Percentiles rank a stretch among this genome's conserved stretches.
Evolutionary conservation across 2,113 vertebrate species (phyloP).

Genomic region (Suncus etruscus): DNA sequence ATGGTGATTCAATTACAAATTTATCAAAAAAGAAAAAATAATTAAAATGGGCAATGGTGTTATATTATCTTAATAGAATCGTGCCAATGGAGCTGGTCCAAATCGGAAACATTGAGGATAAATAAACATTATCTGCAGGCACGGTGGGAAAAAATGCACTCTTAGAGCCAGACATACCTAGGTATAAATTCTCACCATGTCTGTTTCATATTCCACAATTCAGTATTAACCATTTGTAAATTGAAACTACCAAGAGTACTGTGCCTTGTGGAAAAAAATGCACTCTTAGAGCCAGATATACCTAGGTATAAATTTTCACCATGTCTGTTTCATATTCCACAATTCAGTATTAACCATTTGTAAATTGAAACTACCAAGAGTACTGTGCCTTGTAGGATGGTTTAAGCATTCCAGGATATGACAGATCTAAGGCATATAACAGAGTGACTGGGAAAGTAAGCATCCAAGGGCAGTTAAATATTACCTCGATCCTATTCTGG

Average conservation of each 20-base stretch:
- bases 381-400: background rate
- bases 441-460: background rate
- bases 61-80: no score
- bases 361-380: background rate
- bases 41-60: no score
- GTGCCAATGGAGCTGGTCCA: no score
- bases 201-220: background rate
- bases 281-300: background rate
- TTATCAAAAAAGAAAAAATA: no score
- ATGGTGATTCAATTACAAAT: no score
- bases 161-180: background rate
- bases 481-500: background rate
- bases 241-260: no score
- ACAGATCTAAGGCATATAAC: background rate
- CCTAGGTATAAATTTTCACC: background rate
- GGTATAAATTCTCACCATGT: background rate
- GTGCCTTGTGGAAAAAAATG: no score
- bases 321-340: background rate
- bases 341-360: background rate
- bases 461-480: background rate
- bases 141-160: no score
- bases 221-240: background rate
- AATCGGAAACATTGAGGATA: no score
- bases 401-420: background rate
- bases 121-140: no score